Base-by-base conservation (phyloP, 2,888 invertebrate genomes). In the Saturnia pavonia region DNA sequence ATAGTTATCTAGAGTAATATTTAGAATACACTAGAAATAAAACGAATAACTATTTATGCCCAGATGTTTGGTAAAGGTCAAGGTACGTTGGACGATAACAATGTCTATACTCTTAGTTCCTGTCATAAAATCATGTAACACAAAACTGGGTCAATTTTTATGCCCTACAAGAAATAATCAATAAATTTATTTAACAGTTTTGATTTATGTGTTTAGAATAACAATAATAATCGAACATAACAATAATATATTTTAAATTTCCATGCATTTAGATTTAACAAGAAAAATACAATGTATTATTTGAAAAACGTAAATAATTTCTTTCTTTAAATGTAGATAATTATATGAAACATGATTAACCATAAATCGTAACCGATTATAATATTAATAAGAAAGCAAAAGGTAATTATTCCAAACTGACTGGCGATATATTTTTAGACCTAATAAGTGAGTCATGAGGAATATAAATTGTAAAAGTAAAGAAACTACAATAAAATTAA, bases 381-480 rank as follows among this genome's bases (percentile, higher is more conserved):
- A 60, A 0, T 60, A 19, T 60, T 60, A 27, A 25, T 27, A 60
- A 60, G 14, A 60, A 60, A 60, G 14, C 57, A 60, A 60, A 80
- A 78, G 78, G 78, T 73, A 76, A 75, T 72, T 57, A 67, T 66
- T 60, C 76, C 75, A 75, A 71, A 81, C 75, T 77, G 75, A 76
- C 77, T 57, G 72, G 67, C 70, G 82, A 80, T 87, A 83, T 88
- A n/a, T n/a, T n/a, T 90, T 90, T 83, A 84, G 85, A 82, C 83
- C 80, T 82, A 77, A 83, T 83, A 82, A 85, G 85, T 93, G 93
- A 93, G 84, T 93, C 93, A 93, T 83, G 81, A 77, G 85, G 85
- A 88, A 90, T 88, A 87, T 83, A 83, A 88, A 87, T 76, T 78
- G 81, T 78, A 76, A 82, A 85, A 88, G 80, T 74, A 78, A 85